Evolutionary conservation across 2,888 invertebrate species (phyloP).

Genomic region (Alsophila aescularia): DNA sequence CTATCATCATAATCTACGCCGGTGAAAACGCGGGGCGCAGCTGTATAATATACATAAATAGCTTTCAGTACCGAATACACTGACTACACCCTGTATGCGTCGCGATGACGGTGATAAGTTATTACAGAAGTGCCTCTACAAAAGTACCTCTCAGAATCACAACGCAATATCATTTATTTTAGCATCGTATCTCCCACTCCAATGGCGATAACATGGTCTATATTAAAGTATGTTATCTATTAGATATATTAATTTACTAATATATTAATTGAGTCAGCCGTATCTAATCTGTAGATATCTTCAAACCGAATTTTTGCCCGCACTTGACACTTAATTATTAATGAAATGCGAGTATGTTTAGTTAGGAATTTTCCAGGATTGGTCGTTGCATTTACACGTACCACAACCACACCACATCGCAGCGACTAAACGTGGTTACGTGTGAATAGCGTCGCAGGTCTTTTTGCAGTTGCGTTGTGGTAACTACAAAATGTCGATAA

Average conservation of each 20-base stretch:
- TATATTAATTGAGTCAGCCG: slow-evolving; percentile 64
- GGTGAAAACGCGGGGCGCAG: no score
- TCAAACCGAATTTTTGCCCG: slow-evolving; percentile 13
- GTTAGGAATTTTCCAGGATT: slow-evolving; percentile 12
- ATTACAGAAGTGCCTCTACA: background rate
- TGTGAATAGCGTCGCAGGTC: no score
- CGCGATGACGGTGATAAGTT: no score
- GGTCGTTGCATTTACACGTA: background rate
- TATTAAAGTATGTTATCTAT: slow-evolving; percentile 64
- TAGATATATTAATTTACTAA: slow-evolving; percentile 66
- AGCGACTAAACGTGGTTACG: background rate
- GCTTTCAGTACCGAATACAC: no score
- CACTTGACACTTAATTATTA: slow-evolving; percentile 20
- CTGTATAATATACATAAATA: no score
- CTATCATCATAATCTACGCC: no score
- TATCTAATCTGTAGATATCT: slow-evolving; percentile 57
- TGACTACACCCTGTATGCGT: no score
- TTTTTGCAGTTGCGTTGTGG: no score
- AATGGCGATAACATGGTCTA: slow-evolving; percentile 55
- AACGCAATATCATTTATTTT: slow-evolving; percentile 17
- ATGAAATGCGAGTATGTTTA: slow-evolving; percentile 12
- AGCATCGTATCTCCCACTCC: slow-evolving; percentile 29
- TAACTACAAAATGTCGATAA: no score
- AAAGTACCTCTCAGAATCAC: background rate
- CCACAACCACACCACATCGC: background rate